Conservation (phyloP, 2,797 vertebrate genomes). For the Heterohyrax brucei region DNA sequence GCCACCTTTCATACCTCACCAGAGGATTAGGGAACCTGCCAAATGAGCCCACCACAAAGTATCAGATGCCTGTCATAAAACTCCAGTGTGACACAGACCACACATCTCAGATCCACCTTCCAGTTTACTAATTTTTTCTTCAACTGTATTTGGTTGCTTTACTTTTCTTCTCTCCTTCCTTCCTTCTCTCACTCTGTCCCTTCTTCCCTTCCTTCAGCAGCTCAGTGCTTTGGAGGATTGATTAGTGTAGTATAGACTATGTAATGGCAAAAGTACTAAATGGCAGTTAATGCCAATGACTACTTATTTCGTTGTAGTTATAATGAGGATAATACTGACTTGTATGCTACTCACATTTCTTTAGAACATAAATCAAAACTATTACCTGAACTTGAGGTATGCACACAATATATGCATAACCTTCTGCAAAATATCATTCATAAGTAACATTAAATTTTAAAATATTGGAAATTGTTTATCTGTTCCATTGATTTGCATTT, state of each 20-base stretch:
- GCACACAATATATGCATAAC: neutral
- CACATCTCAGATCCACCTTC: neutral
- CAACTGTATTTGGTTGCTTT: neutral
- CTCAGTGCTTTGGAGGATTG: neutral
- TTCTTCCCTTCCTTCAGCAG: neutral
- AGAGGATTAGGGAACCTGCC: neutral
- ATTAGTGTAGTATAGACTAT: neutral
- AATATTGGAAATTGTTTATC: neutral
- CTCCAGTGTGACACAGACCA: neutral
- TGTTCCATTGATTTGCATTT: neutral
- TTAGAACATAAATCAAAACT: conserved; percentile 70
- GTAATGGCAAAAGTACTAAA: neutral
- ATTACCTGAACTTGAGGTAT: conserved; percentile 84
- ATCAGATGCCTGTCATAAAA: neutral
- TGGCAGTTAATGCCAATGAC: neutral
- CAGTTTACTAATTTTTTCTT: neutral
- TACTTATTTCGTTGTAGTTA: neutral
- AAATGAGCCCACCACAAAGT: neutral
- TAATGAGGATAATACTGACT: neutral
- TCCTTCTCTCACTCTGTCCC: too few relatives aligned
- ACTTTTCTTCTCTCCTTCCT: neutral
- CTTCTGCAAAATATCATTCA: neutral
- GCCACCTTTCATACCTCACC: neutral
- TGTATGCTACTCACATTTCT: conserved; percentile 31
- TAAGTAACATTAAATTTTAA: neutral